These are phyloP conservation scores for Porites cylindrica DNA, from an alignment of 92 coral and sea anemone genomes.

Conservation along the genomic window DNA sequence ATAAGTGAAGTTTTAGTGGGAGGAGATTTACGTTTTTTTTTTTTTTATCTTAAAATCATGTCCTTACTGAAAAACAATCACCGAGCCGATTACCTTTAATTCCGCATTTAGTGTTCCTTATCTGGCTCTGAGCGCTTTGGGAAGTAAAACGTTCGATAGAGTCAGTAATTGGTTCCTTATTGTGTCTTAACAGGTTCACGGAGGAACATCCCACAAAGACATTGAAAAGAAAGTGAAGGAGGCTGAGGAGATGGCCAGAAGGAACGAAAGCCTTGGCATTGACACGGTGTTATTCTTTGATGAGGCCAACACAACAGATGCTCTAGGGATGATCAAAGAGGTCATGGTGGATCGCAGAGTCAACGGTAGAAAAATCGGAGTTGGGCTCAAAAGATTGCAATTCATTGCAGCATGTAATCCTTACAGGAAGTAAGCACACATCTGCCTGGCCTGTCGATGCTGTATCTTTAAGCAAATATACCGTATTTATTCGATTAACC, in stretches of 20 bases:
- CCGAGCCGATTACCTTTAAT: no score
- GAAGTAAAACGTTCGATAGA: no score
- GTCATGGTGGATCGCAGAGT: conserved; percentile 85
- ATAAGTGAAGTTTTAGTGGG: no score
- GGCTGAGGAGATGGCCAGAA: conserved; percentile 77
- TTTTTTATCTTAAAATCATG: no score
- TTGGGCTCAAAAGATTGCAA: conserved; percentile 59
- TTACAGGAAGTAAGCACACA: conserved; percentile 46
- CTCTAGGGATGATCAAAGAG: conserved; percentile 79
- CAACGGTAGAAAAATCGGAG: conserved; percentile 66
- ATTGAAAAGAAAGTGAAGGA: conserved; percentile 76
- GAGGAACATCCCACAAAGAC: conserved; percentile 84
- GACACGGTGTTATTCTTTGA: conserved; percentile 87
- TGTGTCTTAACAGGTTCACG: conserved; percentile 68
- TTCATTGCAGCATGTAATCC: conserved; percentile 82
- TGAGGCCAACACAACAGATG: conserved; percentile 91
- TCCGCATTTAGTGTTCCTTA: no score
- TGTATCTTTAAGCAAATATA: no score
- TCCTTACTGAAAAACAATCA: no score
- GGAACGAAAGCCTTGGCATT: conserved; percentile 47
- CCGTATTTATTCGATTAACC: no score
- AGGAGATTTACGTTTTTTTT: no score
- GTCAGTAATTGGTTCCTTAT: no score
- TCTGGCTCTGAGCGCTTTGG: no score
- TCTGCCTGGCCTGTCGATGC: no score